Percentiles rank a stretch among this genome's conserved stretches.
Evolutionary conservation across 2,888 invertebrate genomes (phyloP).

Genomic region (Heliconius sara): DNA sequence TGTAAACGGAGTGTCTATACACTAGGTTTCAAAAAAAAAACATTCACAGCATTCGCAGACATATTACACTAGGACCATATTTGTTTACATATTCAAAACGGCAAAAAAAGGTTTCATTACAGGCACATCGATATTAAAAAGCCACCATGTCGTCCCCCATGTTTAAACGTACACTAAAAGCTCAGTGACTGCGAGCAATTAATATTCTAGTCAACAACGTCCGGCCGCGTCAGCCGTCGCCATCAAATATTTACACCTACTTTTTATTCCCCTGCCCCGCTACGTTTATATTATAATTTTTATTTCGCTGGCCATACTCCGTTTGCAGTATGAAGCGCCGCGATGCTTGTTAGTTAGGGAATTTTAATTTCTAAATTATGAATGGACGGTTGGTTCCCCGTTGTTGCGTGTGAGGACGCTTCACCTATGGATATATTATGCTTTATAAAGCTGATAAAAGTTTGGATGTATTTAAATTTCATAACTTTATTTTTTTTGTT

Average conservation of each 20-base stretch:
- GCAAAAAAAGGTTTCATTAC: constrained; percentile 7
- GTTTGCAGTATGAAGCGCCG: constrained; percentile 31
- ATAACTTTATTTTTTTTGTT: not conserved
- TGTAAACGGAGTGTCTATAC: no score
- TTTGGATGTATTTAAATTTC: not conserved
- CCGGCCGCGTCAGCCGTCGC: constrained; percentile 54
- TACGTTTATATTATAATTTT: constrained; percentile 40
- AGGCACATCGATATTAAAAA: constrained; percentile 33
- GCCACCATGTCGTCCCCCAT: constrained; percentile 27
- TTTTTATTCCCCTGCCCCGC: constrained; percentile 56
- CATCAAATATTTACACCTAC: constrained; percentile 62
- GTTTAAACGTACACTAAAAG: constrained; percentile 46
- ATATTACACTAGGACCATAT: not conserved
- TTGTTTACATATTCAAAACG: not conserved
- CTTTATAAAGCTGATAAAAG: constrained; percentile 9
- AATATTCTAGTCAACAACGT: constrained; percentile 63
- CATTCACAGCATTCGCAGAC: not conserved
- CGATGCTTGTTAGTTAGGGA: constrained; percentile 41
- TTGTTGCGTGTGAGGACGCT: constrained; percentile 32
- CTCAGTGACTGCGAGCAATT: constrained; percentile 55
- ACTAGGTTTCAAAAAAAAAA: no score
- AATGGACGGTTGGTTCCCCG: constrained; percentile 32
- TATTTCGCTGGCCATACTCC: constrained; percentile 23
- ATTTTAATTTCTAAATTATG: constrained; percentile 50
- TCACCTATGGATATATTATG: not conserved